Evolutionary conservation across 2,113 vertebrate species (phyloP).

Genomic region (Steatornis caripensis): DNA sequence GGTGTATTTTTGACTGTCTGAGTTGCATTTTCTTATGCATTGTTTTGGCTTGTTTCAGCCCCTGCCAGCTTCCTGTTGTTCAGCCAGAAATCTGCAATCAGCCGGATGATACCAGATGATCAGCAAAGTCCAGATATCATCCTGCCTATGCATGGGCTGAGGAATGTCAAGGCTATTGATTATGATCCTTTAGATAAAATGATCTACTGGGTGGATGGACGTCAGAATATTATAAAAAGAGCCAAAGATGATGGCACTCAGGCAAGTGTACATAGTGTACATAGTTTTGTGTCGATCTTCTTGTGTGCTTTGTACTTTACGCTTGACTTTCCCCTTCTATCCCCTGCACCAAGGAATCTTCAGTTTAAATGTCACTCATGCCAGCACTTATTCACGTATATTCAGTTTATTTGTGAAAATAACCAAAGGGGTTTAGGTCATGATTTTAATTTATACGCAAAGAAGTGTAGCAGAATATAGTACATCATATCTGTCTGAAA

Average conservation of each 20-base stretch:
- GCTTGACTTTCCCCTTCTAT: neutral
- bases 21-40: neutral
- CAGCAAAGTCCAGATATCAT: constrained; percentile 91
- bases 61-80: constrained; percentile 91
- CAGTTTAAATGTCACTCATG: neutral
- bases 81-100: constrained; percentile 92
- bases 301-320: neutral
- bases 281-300: neutral
- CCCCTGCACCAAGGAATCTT: neutral
- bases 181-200: constrained; percentile 88
- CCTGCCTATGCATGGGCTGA: constrained; percentile 86
- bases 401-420: neutral
- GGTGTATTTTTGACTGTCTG: neutral
- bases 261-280: constrained; percentile 59
- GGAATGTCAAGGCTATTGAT: constrained; percentile 86
- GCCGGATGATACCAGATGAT: constrained; percentile 90
- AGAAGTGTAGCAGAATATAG: neutral
- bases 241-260: constrained; percentile 90
- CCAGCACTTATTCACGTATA: neutral
- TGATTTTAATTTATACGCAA: neutral
- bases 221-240: constrained; percentile 87
- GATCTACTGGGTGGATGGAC: constrained; percentile 93
- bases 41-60: constrained; percentile 67
- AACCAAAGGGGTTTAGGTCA: neutral
- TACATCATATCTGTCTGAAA: neutral